These are phyloP conservation scores for Alentia gelatinosa DNA, from an alignment of 2,888 invertebrate species.

Conservation along the genomic window DNA sequence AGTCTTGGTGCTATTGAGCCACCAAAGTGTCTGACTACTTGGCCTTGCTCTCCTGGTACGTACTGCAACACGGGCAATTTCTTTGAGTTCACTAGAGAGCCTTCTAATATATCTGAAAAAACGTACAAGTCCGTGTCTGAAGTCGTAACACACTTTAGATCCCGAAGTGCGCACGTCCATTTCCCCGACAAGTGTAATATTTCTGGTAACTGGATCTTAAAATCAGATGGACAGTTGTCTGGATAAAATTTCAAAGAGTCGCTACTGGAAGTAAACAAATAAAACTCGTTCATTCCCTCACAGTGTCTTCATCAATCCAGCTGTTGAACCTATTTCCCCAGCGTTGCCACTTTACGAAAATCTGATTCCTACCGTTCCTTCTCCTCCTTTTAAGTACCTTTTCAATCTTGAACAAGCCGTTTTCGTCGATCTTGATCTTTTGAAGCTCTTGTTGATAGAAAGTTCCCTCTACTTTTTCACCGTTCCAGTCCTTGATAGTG, in stretches of 20 bases:
- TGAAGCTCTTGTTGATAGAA: slow-evolving; percentile 43
- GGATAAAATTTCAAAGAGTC: not conserved
- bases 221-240: not conserved
- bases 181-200: not conserved
- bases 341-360: not conserved
- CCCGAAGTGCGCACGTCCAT: not conserved
- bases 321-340: slow-evolving; percentile 31
- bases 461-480: slow-evolving; percentile 18
- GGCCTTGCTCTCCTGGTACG: not conserved
- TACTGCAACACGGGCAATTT: not conserved
- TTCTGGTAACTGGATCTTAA: not conserved
- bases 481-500: not conserved
- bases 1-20: not conserved
- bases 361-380: not conserved
- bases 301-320: not conserved
- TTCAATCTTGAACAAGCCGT: slow-evolving; percentile 20
- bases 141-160: not conserved
- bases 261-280: not conserved
- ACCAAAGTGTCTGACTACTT: not conserved
- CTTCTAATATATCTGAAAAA: not conserved
- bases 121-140: not conserved
- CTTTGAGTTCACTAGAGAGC: not conserved
- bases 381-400: not conserved
- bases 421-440: not conserved
- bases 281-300: not conserved